Evolutionary conservation across 2,888 invertebrate species (phyloP).

Genomic region (Onthophagus sagittarius): DNA sequence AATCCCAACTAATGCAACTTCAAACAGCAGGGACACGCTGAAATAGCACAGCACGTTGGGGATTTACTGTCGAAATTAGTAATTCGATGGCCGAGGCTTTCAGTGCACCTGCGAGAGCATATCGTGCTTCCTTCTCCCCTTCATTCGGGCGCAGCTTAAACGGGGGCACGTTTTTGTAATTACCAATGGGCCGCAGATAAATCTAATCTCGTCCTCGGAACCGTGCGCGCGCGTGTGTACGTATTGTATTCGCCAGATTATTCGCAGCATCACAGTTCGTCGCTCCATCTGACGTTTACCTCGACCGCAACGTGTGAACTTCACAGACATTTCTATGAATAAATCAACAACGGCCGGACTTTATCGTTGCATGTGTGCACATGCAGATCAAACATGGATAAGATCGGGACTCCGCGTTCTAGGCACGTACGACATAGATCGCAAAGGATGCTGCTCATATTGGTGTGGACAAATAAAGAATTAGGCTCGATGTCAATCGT

Average conservation of each 20-base stretch:
- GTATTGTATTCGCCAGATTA: not conserved
- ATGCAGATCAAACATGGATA: not conserved
- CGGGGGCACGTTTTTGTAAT: not conserved
- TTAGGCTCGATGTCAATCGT: not conserved
- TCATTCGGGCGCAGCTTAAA: not conserved
- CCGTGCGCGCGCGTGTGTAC: not conserved
- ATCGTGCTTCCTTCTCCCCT: not conserved
- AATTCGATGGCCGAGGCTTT: not conserved
- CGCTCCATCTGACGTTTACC: not conserved
- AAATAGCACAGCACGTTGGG: not conserved
- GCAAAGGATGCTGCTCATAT: not conserved
- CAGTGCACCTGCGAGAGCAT: not conserved
- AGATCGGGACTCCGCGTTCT: not conserved
- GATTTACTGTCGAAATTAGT: not conserved
- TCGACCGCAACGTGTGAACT: not conserved
- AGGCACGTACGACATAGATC: not conserved
- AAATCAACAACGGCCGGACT: not conserved
- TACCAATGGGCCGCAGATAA: not conserved
- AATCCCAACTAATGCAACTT: not conserved
- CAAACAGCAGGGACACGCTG: not conserved
- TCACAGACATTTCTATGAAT: not conserved
- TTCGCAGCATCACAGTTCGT: not conserved
- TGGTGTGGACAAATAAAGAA: not conserved
- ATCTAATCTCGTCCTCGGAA: not conserved
- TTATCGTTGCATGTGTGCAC: not conserved